phyloP scores from a whole-genome alignment of 2,797 vertebrate genomes.

The Mycteria americana region DNA sequence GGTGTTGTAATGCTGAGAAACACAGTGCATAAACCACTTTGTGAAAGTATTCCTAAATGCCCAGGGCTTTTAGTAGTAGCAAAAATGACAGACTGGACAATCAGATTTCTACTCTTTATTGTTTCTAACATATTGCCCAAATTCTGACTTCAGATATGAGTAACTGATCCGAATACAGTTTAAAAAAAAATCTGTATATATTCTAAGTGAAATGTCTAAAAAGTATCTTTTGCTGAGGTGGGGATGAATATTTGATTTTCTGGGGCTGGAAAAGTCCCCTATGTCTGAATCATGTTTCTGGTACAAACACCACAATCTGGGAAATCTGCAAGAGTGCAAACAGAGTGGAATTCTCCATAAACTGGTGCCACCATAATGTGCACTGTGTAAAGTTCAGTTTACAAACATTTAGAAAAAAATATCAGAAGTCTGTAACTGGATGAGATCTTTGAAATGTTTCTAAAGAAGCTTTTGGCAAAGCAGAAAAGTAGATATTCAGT shows the following conservation, averaged over 20 bases:
- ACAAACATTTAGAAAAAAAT: not conserved
- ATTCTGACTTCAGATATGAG: not conserved
- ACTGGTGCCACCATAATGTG: not conserved
- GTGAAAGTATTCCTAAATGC: not conserved
- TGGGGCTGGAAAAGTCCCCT: not conserved
- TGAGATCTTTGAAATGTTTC: not conserved
- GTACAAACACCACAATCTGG: not conserved
- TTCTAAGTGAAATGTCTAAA: not conserved
- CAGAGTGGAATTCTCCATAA: not conserved
- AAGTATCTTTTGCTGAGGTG: not conserved
- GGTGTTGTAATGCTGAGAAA: not conserved
- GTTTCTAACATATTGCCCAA: not conserved
- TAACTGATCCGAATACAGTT: not conserved
- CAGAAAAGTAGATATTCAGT: not conserved
- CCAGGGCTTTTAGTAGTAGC: not conserved
- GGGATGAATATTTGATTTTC: not conserved
- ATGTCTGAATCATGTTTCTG: not conserved
- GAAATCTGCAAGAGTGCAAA: not conserved
- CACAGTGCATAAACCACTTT: not conserved
- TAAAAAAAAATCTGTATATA: not conserved
- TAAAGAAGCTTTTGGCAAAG: not conserved
- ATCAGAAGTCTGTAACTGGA: not conserved
- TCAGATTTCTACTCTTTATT: not conserved
- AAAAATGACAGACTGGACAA: not conserved
- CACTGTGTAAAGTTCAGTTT: not conserved